Conservation (phyloP, 2,797 vertebrate species). For the Silurus lanzhouensis region DNA sequence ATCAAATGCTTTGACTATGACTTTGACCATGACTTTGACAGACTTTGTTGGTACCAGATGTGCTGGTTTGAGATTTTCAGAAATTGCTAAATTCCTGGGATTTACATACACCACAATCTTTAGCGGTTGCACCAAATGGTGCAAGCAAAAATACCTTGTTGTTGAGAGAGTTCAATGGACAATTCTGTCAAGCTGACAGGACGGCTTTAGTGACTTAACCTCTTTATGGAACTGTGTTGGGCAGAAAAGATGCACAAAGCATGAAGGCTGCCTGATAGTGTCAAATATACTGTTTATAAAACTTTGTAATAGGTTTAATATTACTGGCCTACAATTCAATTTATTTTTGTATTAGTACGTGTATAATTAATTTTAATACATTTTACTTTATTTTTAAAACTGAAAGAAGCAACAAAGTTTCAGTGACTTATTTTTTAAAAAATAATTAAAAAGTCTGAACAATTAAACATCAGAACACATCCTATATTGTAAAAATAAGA, state of each 20-base stretch:
- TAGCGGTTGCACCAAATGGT: neutral
- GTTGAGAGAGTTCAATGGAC: neutral
- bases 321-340: neutral
- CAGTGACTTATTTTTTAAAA: conserved; percentile 17
- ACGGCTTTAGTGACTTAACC: neutral
- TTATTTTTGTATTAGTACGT: neutral
- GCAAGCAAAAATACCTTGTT: neutral
- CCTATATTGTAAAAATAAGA: conserved; percentile 53
- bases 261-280: neutral
- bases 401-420: neutral
- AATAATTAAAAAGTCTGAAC: conserved; percentile 37
- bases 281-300: neutral
- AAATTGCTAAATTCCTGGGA: neutral
- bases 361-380: neutral
- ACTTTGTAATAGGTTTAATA: neutral
- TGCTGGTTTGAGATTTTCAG: neutral
- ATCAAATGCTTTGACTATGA: no score
- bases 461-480: conserved; percentile 38
- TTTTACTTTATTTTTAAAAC: neutral
- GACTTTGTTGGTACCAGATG: neutral
- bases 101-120: neutral
- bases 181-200: neutral
- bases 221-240: neutral
- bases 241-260: neutral
- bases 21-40: no score